A percentile compares a stretch with the other conserved stretches of the same genome.
Conservation (phyloP, 2,888 invertebrate genomes). For the Agrochola lychnidis region DNA sequence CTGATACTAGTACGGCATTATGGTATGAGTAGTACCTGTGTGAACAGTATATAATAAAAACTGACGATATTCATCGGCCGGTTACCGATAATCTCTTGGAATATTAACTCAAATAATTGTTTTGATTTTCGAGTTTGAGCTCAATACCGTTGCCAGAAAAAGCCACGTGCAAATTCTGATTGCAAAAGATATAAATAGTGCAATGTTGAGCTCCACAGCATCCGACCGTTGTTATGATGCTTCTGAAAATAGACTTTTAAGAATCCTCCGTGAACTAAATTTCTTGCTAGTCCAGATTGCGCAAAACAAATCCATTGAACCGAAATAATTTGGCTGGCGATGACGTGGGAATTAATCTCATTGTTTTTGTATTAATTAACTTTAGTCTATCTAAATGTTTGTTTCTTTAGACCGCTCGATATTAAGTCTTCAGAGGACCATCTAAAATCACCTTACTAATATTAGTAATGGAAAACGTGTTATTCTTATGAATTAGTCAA, state of each 20-base stretch:
- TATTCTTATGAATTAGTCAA: neutral
- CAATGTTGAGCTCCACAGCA: constrained; percentile 26
- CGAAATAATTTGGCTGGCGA: neutral
- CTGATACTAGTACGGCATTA: too few relatives aligned
- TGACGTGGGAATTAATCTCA: neutral
- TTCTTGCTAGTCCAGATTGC: constrained; percentile 7
- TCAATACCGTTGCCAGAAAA: constrained; percentile 8
- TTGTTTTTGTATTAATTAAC: neutral
- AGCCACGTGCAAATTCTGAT: constrained; percentile 17
- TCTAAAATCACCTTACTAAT: neutral
- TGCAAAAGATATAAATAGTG: constrained; percentile 22
- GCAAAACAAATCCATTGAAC: neutral
- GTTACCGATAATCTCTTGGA: too few relatives aligned
- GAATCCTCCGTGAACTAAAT: constrained; percentile 14
- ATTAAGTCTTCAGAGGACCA: neutral
- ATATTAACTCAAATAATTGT: neutral
- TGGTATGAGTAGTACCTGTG: too few relatives aligned
- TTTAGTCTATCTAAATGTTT: neutral
- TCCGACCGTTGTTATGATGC: constrained; percentile 11
- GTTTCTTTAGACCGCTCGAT: neutral
- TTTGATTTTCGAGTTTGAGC: neutral
- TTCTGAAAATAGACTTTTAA: constrained; percentile 36
- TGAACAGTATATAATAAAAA: too few relatives aligned
- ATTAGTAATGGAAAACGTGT: neutral
- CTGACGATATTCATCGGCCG: too few relatives aligned